Evolutionary conservation across 1,140 invertebrate species (phyloP).

Genomic region (Campoletis sonorensis): DNA sequence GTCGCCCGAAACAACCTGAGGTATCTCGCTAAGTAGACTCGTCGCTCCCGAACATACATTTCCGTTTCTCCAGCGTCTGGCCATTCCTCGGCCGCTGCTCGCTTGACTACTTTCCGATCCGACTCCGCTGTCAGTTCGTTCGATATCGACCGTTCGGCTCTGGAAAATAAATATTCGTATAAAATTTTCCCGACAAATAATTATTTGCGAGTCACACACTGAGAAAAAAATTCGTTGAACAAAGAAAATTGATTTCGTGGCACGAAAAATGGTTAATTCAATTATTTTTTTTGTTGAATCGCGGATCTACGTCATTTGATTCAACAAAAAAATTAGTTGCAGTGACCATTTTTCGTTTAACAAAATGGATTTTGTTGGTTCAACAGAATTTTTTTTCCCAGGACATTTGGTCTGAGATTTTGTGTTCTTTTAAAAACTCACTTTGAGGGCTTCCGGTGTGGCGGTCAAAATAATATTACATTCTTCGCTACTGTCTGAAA

Average conservation of each 20-base stretch:
- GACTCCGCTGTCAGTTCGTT: constrained; percentile 94
- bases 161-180: constrained; percentile 53
- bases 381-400: too few relatives aligned
- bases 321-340: too few relatives aligned
- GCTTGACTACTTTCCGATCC: constrained; percentile 94
- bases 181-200: too few relatives aligned
- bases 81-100: constrained; percentile 80
- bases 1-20: constrained; percentile 69
- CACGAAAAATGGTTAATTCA: too few relatives aligned
- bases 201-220: too few relatives aligned
- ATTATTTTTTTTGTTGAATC: too few relatives aligned
- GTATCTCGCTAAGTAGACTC: constrained; percentile 66
- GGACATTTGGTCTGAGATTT: too few relatives aligned
- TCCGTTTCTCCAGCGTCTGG: constrained; percentile 69
- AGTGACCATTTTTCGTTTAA: too few relatives aligned
- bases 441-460: constrained; percentile 71
- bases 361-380: too few relatives aligned
- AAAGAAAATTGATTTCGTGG: too few relatives aligned
- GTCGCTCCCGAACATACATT: constrained; percentile 64
- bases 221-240: too few relatives aligned
- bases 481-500: constrained; percentile 79
- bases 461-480: constrained; percentile 74
- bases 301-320: too few relatives aligned
- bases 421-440: constrained; percentile 55
- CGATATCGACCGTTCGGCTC: constrained; percentile 81